Evolutionary conservation across 2,113 vertebrate genomes (phyloP).

Genomic region (Eira barbara): DNA sequence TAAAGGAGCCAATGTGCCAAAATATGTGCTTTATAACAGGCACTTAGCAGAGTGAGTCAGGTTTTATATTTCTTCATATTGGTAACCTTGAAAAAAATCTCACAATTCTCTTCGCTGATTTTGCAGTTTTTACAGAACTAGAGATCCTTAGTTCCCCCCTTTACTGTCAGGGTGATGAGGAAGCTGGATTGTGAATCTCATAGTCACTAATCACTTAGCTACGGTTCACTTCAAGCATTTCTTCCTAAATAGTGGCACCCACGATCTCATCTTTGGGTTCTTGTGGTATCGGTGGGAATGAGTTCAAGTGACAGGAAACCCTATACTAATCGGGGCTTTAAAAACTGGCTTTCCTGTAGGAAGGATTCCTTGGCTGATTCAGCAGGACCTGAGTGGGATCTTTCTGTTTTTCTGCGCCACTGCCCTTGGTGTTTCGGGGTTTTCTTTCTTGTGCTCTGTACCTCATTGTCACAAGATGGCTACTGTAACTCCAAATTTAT

Average conservation of each 20-base stretch:
- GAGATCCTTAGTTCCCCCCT: background rate
- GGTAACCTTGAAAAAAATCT: background rate
- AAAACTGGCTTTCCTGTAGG: background rate
- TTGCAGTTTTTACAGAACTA: background rate
- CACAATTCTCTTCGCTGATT: background rate
- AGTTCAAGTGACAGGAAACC: background rate
- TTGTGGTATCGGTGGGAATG: background rate
- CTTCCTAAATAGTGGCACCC: background rate
- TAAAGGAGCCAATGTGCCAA: rapidly evolving
- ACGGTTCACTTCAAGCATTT: background rate
- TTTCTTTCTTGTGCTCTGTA: background rate
- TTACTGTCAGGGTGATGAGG: background rate
- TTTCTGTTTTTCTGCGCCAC: background rate
- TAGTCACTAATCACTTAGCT: no score
- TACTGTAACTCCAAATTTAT: background rate
- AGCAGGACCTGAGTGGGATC: background rate
- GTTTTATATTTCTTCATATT: background rate
- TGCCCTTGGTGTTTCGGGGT: background rate
- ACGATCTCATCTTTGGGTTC: background rate
- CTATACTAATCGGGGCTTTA: background rate
- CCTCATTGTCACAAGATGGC: background rate
- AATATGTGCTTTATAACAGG: rapidly evolving
- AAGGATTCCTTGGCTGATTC: background rate
- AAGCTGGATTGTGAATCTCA: background rate
- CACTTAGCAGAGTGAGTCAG: background rate